Base-by-base conservation (phyloP, 2,888 invertebrate genomes). In the Acronicta alni region DNA sequence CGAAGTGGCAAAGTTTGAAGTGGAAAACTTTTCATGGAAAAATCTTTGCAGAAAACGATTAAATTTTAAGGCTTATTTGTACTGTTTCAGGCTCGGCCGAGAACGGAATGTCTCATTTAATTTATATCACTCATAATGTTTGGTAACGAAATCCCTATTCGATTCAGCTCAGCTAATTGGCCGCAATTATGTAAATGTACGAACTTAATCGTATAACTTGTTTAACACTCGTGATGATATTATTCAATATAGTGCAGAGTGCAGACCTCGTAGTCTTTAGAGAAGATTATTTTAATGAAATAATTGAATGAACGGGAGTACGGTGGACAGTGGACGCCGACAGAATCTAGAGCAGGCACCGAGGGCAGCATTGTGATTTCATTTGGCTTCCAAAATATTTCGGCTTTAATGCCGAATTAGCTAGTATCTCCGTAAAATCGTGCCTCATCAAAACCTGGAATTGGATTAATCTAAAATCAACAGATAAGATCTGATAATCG, bases 1-100 rank as follows among this genome's bases (percentile, higher is more conserved):
- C 87, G 90, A 91, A 93, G 93, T 93, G 92, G 91, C 89, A 89
- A 94, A 94, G 90, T 94, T 93, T 91, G 86, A 92, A 94, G 93
- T 94, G 92, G 93, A 92, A 93, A 94, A 94, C 90, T 93, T 94
- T 92, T 89, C 88, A 91, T 89, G 91, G 89, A 87, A 90, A 91
- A 92, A 92, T 92, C 92, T 93, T 91, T 88, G 88, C 84, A 87
- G 89, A 85, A 88, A 91, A 87, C 91, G 91, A 92, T 94, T 92
- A 91, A 91, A 92, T 92, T 92, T 92, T 90, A 89, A 89, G 89
- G 85, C 88, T 30, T 90, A 91, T 92, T 91, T 91, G 90, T 91
- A 89, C 89, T 85, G 89, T 88, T 90, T 88, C 84, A 84, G 86
- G 85, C 72, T 78, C 76, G 82, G 79, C 79, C 67, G 81, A 79